Evolutionary conservation across 1,140 invertebrate species (phyloP), one percentile per base, ranked within the genome.

Genomic region (Diabrotica virgifera): DNA sequence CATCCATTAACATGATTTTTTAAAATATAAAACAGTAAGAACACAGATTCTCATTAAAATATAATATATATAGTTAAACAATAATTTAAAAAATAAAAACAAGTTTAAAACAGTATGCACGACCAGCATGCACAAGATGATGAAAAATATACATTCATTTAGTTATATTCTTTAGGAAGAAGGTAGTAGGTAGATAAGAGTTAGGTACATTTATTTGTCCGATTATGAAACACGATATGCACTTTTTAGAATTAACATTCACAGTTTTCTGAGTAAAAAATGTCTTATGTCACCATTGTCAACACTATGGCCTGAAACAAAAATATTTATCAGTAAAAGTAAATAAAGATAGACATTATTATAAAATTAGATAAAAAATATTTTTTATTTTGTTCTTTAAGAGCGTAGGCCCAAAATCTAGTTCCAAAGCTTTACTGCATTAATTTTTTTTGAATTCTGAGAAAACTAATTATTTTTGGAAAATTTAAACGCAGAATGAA

Each of bases 241-340:
- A 66, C 64, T 69, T 53, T 72, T 67, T 63, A 69, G 64, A 61
- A 60, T 61, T 55, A 35, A 73, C 70, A 67, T 73, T 72, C 59
- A 70, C 60, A 73, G 67, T 73, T 70, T 67, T 69, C 69, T 76
- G 66, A 72, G 67, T 64, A 74, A 69, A 52, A 63, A 64, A 71
- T 68, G 64, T 62, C 66, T 72, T 71, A 74, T 66, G 64, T 75
- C 71, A 70, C 71, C 69, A 64, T 70, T 71, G 72, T 76, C 74
- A 68, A 74, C 70, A 64, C 69, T 74, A 67, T 74, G 73, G 74
- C 73, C 73, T 74, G 58, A 63, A 74, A 72, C 59, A 50, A 62
- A 67, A 40, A 61, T 58, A 38, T 55, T 0, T 14, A 7, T 36
- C 8, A 14, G 13, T 56, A 56, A 11, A 5, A 56, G 24, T 10